Evolutionary conservation across 2,888 invertebrate species (phyloP), one percentile per base, ranked within the genome.

Genomic region (Perithous albicinctus): DNA sequence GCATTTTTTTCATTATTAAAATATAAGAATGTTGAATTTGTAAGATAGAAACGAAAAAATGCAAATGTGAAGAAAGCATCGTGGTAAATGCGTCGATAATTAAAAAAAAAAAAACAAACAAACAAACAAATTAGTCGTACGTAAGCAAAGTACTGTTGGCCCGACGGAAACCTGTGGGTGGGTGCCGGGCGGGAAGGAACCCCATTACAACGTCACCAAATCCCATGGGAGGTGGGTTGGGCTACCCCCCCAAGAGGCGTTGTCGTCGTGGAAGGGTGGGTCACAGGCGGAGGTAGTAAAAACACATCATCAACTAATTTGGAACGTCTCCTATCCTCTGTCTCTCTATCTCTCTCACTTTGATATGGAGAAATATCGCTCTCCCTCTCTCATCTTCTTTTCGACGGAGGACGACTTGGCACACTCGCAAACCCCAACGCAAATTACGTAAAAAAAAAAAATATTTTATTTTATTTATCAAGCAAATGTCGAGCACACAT

Each of bases 81-180:
- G 86, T 86, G 83, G n/a, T 43, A 46, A 79, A 78, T 74, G 76
- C 61, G 32, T 77, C 32, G 26, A 35, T 38, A 51, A 38, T 70
- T 12, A 35, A 18, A 0, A 54, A 32, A 63, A n/a, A n/a, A n/a
- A n/a, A n/a, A n/a, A n/a, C n/a, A n/a, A n/a, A n/a, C n/a, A n/a
- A n/a, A n/a, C n/a, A n/a, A n/a, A n/a, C n/a, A n/a, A n/a, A n/a
- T n/a, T 63, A 88, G 86, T 87, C 86, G 82, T 88, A 87, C 88
- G 91, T 91, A 91, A 92, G 91, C 91, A 89, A 90, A 92, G 92
- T 92, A 92, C 92, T 92, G 92, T 92, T 91, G 92, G 92, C 92
- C 92, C 91, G 87, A 92, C 90, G 89, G 88, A 92, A 89, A 91
- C 90, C 92, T 88, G 87, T 90, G 92, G 90, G 92, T 59, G 91